A percentile compares a stretch with the other conserved stretches of the same genome.
Evolutionary conservation across 2,113 vertebrate genomes (phyloP).

Genomic region (Saguinus imperator): DNA sequence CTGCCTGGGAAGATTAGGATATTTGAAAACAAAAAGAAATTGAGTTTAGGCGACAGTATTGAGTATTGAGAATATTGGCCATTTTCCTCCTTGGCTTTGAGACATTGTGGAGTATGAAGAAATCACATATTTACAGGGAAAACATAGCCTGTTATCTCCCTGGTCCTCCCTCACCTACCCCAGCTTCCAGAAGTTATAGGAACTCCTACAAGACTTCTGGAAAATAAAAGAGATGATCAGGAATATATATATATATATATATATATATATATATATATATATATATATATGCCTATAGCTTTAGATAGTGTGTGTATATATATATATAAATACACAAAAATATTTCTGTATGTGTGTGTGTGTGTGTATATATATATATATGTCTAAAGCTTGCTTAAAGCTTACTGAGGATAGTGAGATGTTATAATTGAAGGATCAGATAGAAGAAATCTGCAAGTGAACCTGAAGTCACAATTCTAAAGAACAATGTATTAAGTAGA

Average conservation of each 20-base stretch:
- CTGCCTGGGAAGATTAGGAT: neutral
- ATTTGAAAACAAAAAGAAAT: neutral
- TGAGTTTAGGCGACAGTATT: neutral
- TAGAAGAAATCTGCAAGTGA: neutral
- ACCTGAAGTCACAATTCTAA: slow-evolving; percentile 2
- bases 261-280: no score
- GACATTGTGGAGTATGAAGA: neutral
- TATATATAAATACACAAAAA: no score
- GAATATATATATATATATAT: neutral
- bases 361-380: no score
- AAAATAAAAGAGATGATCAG: neutral
- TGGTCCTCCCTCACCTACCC: neutral
- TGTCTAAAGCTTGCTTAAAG: neutral
- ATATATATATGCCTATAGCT: neutral
- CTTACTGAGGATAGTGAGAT: neutral
- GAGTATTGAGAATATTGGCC: neutral
- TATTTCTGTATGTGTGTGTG: no score
- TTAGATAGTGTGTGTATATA: no score
- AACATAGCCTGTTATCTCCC: neutral
- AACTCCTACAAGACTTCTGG: neutral
- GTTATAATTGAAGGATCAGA: neutral
- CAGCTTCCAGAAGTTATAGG: neutral
- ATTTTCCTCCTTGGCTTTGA: neutral
- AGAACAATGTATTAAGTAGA: neutral
- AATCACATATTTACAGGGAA: neutral